These are phyloP conservation scores for Melieria picta DNA, from an alignment of 2,888 invertebrate species.

Conservation along the genomic window DNA sequence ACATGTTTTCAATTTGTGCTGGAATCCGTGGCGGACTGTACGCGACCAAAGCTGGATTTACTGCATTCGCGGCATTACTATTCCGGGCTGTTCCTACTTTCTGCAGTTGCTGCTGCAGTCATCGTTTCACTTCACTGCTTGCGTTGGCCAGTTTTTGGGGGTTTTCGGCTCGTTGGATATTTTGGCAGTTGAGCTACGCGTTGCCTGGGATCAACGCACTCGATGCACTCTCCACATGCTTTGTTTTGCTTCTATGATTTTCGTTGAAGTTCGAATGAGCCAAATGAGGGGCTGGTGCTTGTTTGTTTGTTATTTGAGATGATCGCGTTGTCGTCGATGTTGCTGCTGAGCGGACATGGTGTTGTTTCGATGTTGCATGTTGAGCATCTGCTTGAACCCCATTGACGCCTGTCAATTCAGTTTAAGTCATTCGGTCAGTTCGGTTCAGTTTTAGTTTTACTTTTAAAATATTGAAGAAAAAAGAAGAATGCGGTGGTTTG, in stretches of 20 bases:
- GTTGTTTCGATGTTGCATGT: neutral
- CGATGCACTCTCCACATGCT: conserved; percentile 31
- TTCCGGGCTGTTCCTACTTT: too few species aligned
- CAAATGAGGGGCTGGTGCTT: neutral
- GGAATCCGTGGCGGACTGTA: too few species aligned
- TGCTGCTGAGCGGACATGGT: neutral
- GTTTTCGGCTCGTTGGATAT: too few species aligned
- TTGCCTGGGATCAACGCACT: conserved; percentile 47
- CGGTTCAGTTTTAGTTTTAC: neutral
- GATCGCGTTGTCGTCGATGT: conserved; percentile 4
- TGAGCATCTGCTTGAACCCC: conserved; percentile 11
- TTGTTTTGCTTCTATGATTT: conserved; percentile 45
- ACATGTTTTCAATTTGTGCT: too few species aligned
- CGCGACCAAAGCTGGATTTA: too few species aligned
- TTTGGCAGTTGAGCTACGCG: too few species aligned
- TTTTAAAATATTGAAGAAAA: neutral
- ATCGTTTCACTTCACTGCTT: too few species aligned
- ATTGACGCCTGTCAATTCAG: conserved; percentile 20
- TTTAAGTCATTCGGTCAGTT: neutral
- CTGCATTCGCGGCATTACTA: too few species aligned
- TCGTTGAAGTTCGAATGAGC: too few species aligned
- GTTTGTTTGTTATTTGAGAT: conserved; percentile 38
- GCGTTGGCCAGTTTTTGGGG: too few species aligned
- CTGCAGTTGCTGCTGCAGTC: too few species aligned
- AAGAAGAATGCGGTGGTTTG: too few species aligned